phyloP scores from a whole-genome alignment of 2,797 vertebrate species.

The Cossypha dichroa region DNA sequence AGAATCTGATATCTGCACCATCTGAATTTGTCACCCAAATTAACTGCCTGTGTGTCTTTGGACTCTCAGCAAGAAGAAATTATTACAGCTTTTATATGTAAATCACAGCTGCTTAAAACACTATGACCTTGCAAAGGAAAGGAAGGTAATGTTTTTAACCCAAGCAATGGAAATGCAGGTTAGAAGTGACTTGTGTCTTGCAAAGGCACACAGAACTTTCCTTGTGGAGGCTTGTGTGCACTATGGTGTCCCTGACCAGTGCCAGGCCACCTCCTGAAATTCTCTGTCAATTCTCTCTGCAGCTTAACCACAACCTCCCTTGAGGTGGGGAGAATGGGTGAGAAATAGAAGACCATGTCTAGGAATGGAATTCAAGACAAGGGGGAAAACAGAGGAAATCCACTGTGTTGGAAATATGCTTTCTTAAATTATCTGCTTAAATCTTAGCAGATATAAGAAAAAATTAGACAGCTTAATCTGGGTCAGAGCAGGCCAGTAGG shows the following conservation, averaged over 20 bases:
- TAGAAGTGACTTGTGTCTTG: not conserved
- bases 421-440: not conserved
- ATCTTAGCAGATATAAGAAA: not conserved
- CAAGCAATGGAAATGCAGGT: not conserved
- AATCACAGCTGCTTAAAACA: slow-evolving; percentile 14
- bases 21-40: slow-evolving; percentile 7
- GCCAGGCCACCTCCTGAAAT: not conserved
- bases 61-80: not conserved
- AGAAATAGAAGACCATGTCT: not conserved
- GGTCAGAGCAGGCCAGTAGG: not conserved
- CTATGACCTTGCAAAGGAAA: not conserved
- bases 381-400: not conserved
- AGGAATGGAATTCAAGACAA: not conserved
- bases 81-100: not conserved
- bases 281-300: not conserved
- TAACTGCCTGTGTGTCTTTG: not conserved
- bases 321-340: not conserved
- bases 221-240: not conserved
- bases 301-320: not conserved
- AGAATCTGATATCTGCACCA: not conserved
- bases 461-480: not conserved
- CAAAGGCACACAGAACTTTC: not conserved
- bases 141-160: not conserved
- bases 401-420: not conserved
- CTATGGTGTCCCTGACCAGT: not conserved